phyloP scores from a whole-genome alignment of 2,797 vertebrate species.

The Saxicola maurus region DNA sequence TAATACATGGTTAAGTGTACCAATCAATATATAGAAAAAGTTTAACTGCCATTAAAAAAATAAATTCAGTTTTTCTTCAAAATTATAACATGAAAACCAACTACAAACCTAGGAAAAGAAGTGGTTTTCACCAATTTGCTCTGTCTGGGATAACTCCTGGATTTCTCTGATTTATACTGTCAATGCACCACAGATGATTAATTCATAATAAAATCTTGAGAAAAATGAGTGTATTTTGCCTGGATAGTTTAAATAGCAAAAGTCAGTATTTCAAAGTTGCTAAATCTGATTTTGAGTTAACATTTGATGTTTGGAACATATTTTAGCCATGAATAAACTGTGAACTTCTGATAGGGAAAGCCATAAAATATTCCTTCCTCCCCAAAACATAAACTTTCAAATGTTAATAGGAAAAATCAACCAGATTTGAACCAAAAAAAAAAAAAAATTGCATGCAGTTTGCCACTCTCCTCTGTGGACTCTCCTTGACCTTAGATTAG shows the following conservation, averaged over 20 bases:
- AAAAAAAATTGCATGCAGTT: neutral
- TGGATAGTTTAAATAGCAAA: neutral
- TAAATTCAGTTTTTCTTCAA: neutral
- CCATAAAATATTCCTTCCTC: neutral
- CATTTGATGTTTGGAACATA: neutral
- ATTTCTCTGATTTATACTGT: neutral
- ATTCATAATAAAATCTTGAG: neutral
- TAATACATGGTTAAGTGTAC: neutral
- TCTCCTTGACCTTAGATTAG: neutral
- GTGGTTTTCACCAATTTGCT: neutral
- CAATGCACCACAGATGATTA: neutral
- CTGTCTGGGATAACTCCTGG: neutral
- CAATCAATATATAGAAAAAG: neutral
- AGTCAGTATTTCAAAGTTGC: neutral
- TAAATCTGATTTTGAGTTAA: neutral
- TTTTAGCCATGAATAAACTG: neutral
- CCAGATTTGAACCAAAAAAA: neutral
- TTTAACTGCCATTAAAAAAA: neutral
- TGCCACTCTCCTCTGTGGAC: neutral
- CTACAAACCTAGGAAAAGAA: neutral
- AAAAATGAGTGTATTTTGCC: neutral
- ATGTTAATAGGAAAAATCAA: neutral
- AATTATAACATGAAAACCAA: neutral
- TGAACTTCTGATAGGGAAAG: neutral
- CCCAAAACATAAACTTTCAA: neutral